Percentiles rank a stretch among this genome's conserved stretches.
These are phyloP conservation scores for Apis dorsata DNA, from an alignment of 1,140 invertebrate species.

Conservation along the genomic window DNA sequence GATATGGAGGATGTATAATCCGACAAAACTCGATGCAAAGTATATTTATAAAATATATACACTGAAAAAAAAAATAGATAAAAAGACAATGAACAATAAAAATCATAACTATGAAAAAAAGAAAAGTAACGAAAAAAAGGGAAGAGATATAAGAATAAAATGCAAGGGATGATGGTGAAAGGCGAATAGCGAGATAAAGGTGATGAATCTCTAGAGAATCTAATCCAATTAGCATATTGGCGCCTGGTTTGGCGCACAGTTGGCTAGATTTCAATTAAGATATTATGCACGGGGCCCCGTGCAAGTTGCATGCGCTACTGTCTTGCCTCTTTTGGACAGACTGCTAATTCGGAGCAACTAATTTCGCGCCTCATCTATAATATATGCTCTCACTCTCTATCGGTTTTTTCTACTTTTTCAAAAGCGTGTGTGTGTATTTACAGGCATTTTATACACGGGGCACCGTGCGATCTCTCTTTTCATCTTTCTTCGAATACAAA, in stretches of 20 bases:
- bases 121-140: not conserved
- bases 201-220: constrained; percentile 63
- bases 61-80: not conserved
- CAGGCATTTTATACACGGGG: constrained; percentile 40
- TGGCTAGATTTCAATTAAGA: constrained; percentile 75
- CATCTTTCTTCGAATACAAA: not conserved
- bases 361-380: constrained; percentile 28
- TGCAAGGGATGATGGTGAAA: constrained; percentile 11
- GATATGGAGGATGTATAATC: too few relatives aligned
- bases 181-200: constrained; percentile 45
- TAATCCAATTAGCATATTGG: constrained; percentile 72
- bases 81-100: constrained; percentile 3
- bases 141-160: constrained; percentile 37
- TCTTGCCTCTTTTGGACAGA: constrained; percentile 25
- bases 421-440: constrained; percentile 32
- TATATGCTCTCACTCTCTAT: not conserved
- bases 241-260: constrained; percentile 60
- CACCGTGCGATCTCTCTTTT: constrained; percentile 31
- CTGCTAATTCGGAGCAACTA: constrained; percentile 47
- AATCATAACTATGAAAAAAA: constrained; percentile 3
- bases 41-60: not conserved
- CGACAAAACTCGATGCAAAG: too few relatives aligned
- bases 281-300: constrained; percentile 63
- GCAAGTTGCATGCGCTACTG: constrained; percentile 60
- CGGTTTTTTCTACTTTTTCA: constrained; percentile 18